These are phyloP conservation scores for Perognathus longimembris DNA, from an alignment of 2,113 vertebrate species.

Conservation along the genomic window DNA sequence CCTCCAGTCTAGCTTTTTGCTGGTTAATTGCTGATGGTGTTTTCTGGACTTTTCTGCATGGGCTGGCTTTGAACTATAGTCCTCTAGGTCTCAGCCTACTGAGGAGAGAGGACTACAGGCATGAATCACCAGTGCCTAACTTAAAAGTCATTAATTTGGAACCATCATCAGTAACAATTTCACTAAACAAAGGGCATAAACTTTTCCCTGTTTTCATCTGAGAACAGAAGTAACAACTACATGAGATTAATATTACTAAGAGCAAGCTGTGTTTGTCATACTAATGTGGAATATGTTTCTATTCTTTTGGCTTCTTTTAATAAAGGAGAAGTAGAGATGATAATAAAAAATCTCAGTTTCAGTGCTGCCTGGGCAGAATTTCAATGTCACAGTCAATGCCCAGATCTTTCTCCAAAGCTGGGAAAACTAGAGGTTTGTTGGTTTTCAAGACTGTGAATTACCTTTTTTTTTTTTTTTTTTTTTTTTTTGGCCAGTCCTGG, in stretches of 20 bases:
- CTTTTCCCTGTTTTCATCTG: neutral
- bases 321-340: neutral
- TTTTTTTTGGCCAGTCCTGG: no score
- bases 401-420: neutral
- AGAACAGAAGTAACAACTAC: neutral
- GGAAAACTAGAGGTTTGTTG: no score
- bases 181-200: neutral
- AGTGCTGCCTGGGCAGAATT: neutral
- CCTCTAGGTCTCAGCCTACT: no score
- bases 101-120: no score
- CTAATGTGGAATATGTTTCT: neutral
- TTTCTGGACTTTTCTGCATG: no score
- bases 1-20: no score
- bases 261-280: neutral
- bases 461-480: no score
- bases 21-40: no score
- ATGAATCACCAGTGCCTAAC: no score
- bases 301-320: neutral
- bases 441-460: accelerated
- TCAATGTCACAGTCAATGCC: neutral
- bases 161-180: neutral
- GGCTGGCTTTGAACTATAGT: no score
- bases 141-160: neutral
- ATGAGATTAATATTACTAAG: neutral
- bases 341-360: neutral